Conservation (phyloP, 1,140 invertebrate genomes). For the Chelonus insularis region DNA sequence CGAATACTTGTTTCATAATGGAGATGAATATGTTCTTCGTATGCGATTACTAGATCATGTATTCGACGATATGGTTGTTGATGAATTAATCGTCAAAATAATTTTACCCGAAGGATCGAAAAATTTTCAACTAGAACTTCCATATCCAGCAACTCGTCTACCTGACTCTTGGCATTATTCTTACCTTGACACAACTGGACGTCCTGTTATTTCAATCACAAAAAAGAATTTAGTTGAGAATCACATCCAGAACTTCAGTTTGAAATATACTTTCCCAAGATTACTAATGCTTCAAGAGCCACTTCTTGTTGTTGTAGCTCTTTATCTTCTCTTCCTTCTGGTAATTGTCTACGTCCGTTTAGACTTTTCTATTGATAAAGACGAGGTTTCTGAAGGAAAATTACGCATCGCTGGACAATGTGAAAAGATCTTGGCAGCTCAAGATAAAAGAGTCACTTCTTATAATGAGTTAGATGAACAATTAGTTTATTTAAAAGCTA, state of each 20-base stretch:
- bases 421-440: slow-evolving; percentile 64
- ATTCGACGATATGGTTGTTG: slow-evolving; percentile 95
- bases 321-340: slow-evolving; percentile 88
- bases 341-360: slow-evolving; percentile 94
- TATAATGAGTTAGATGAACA: slow-evolving; percentile 71
- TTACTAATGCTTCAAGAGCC: slow-evolving; percentile 89
- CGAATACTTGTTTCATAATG: slow-evolving; percentile 87
- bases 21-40: slow-evolving; percentile 82
- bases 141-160: slow-evolving; percentile 77
- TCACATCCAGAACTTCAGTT: slow-evolving; percentile 90
- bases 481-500: slow-evolving; percentile 66
- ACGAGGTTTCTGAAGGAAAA: slow-evolving; percentile 64
- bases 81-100: slow-evolving; percentile 86
- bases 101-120: slow-evolving; percentile 93
- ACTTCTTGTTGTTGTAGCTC: slow-evolving; percentile 81
- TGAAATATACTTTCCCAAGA: slow-evolving; percentile 89
- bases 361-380: slow-evolving; percentile 88
- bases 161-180: slow-evolving; percentile 84
- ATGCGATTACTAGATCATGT: slow-evolving; percentile 95
- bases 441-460: slow-evolving; percentile 66
- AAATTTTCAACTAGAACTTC: slow-evolving; percentile 79
- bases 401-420: slow-evolving; percentile 62
- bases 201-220: slow-evolving; percentile 82
- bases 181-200: slow-evolving; percentile 93
- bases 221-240: slow-evolving; percentile 93